phyloP scores from a whole-genome alignment of 2,113 vertebrate species.

The Meleagris gallopavo region DNA sequence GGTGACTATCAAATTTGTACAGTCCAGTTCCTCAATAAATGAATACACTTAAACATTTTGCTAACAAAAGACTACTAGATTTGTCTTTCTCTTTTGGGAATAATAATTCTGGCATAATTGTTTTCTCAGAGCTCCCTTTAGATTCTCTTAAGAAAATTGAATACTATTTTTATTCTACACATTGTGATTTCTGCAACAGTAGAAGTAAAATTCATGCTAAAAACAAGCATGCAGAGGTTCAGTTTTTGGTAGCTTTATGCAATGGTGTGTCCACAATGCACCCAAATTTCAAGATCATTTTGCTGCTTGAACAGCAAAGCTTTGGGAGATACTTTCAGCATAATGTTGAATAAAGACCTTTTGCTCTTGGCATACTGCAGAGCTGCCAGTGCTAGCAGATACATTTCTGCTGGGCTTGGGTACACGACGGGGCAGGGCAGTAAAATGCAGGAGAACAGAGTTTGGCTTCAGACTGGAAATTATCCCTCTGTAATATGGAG shows the following conservation, averaged over 20 bases:
- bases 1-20: background rate
- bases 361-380: rapidly evolving
- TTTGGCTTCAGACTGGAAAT: background rate
- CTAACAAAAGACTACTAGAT: background rate
- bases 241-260: background rate
- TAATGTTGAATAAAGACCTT: background rate
- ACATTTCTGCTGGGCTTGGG: rapidly evolving
- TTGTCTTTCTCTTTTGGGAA: background rate
- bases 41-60: background rate
- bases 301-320: background rate
- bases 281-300: background rate
- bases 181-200: background rate
- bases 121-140: background rate
- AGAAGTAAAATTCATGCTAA: background rate
- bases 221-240: background rate
- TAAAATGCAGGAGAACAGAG: background rate
- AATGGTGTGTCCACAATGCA: background rate
- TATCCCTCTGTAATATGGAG: rapidly evolving
- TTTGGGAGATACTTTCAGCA: rapidly evolving
- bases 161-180: background rate
- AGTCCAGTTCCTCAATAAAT: background rate
- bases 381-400: background rate
- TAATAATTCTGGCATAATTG: background rate
- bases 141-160: background rate
- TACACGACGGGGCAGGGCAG: rapidly evolving